Percentiles rank a stretch among this genome's conserved stretches.
Conservation (phyloP, 2,113 vertebrate genomes). For the Anhinga anhinga region DNA sequence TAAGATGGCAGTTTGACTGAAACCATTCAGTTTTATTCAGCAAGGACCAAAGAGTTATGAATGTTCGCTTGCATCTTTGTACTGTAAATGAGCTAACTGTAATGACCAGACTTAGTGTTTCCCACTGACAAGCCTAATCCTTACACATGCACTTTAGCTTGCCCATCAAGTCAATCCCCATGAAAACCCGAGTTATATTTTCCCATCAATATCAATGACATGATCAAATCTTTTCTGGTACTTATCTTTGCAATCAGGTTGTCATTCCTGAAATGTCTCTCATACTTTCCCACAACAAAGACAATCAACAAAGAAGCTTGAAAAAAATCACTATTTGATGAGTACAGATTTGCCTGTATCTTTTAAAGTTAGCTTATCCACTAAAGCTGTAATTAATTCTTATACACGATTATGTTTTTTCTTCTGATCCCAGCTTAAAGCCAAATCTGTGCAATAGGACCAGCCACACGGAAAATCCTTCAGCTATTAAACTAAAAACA, state of each 20-base stretch:
- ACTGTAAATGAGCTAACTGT: background rate
- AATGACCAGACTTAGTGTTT: constrained; percentile 30
- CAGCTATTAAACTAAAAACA: constrained; percentile 40
- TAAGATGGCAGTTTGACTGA: background rate
- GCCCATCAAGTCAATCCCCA: constrained; percentile 66
- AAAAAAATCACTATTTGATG: constrained; percentile 49
- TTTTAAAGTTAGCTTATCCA: constrained; percentile 69
- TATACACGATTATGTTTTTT: constrained; percentile 54
- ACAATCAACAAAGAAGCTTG: constrained; percentile 59
- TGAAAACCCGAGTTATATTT: constrained; percentile 55
- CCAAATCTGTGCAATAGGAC: constrained; percentile 53
- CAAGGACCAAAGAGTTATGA: background rate
- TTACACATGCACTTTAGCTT: constrained; percentile 31
- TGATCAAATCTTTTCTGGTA: constrained; percentile 62
- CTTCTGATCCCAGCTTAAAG: constrained; percentile 69
- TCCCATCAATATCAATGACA: constrained; percentile 71
- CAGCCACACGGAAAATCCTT: constrained; percentile 68
- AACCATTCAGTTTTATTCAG: background rate
- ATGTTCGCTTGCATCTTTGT: background rate
- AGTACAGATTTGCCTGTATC: constrained; percentile 54
- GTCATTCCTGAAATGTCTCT: constrained; percentile 73
- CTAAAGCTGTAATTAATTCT: constrained; percentile 69
- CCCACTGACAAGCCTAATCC: constrained; percentile 54
- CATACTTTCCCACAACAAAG: constrained; percentile 73
- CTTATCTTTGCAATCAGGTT: constrained; percentile 68